Evolutionary conservation across 2,797 vertebrate species (phyloP).

Genomic region (Sebastes miniatus): DNA sequence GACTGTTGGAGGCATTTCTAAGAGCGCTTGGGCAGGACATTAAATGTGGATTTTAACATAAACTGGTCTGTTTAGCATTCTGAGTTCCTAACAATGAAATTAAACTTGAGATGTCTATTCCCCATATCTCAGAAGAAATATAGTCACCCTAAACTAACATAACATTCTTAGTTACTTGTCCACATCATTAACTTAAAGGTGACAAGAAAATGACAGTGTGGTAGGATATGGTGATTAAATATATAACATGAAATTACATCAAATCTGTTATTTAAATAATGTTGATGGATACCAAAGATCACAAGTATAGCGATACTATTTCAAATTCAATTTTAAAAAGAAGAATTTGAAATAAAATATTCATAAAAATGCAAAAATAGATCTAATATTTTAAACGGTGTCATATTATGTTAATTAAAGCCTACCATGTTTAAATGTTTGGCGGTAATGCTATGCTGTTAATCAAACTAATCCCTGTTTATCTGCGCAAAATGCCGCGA

Average conservation of each 20-base stretch:
- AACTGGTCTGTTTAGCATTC: not conserved
- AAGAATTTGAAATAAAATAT: not conserved
- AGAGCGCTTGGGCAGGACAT: not conserved
- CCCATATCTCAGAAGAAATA: not conserved
- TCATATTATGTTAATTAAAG: constrained; percentile 20
- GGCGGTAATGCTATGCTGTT: constrained; percentile 56
- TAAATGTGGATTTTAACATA: not conserved
- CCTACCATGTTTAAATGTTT: constrained; percentile 20
- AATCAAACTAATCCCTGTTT: constrained; percentile 76
- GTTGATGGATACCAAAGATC: not conserved
- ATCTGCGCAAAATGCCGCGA: constrained; percentile 69
- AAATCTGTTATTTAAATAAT: not conserved
- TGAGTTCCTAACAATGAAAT: not conserved
- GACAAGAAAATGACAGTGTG: not conserved
- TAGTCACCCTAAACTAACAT: not conserved
- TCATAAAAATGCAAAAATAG: not conserved
- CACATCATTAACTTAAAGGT: not conserved
- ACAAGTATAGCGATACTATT: not conserved
- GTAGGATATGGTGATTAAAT: not conserved
- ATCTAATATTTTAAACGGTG: not conserved
- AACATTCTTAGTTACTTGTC: not conserved
- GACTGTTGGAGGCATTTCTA: not conserved
- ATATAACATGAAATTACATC: not conserved
- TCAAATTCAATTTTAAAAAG: not conserved
- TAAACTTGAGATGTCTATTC: not conserved